These are phyloP conservation scores for Tipula confusa DNA, from an alignment of 2,888 invertebrate genomes.

Conservation along the genomic window DNA sequence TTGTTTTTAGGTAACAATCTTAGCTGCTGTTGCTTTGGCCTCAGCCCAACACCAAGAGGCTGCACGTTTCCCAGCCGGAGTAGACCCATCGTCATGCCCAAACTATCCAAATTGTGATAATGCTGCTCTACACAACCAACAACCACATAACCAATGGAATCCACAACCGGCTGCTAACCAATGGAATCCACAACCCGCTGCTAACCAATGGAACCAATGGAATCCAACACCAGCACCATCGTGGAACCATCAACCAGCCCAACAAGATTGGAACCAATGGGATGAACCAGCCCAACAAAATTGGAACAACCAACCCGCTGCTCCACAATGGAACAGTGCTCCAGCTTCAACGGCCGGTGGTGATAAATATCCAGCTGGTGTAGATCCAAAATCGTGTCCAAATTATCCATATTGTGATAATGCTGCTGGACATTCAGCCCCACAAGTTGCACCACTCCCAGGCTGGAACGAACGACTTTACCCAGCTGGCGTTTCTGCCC, in stretches of 20 bases:
- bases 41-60: conserved; percentile 48
- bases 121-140: conserved; percentile 48
- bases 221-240: conserved; percentile 37
- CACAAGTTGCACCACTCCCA: conserved; percentile 48
- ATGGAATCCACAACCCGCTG: conserved; percentile 41
- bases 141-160: conserved; percentile 43
- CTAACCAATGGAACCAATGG: conserved; percentile 41
- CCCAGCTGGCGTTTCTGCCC: conserved; percentile 51
- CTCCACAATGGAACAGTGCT: conserved; percentile 39
- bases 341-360: conserved; percentile 41
- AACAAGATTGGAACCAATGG: conserved; percentile 36
- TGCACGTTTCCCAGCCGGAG: conserved; percentile 52
- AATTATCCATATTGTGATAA: conserved; percentile 54
- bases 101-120: conserved; percentile 54
- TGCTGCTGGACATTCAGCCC: conserved; percentile 43
- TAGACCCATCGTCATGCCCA: conserved; percentile 52
- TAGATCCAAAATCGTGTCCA: conserved; percentile 52
- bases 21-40: conserved; percentile 41
- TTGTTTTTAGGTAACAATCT: conserved; percentile 21
- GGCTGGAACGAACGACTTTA: conserved; percentile 51
- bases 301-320: conserved; percentile 38
- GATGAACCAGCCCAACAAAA: conserved; percentile 37
- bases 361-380: conserved; percentile 51
- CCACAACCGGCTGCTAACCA: conserved; percentile 34
- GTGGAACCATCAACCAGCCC: conserved; percentile 37